A percentile compares a stretch with the other conserved stretches of the same genome.
Evolutionary conservation across 2,888 invertebrate genomes (phyloP).

Genomic region (Cantharis rustica): DNA sequence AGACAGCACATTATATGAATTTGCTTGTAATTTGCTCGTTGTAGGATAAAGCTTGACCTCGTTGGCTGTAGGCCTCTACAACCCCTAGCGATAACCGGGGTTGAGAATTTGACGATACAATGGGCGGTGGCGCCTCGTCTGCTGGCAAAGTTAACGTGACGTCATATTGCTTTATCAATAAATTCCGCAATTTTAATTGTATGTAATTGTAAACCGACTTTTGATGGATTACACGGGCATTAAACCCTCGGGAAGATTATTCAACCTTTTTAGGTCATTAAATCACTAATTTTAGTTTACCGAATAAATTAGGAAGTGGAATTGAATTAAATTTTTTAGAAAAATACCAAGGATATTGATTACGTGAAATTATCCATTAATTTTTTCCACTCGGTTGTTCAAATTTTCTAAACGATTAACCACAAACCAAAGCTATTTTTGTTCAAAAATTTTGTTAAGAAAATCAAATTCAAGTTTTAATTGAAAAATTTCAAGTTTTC

Average conservation of each 20-base stretch:
- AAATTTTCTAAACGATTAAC: neutral
- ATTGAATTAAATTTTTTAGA: neutral
- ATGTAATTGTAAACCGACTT: neutral
- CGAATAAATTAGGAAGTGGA: neutral
- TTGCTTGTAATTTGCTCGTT: conserved; percentile 8
- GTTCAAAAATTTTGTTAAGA: neutral
- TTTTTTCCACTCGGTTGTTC: neutral
- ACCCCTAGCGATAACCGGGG: conserved; percentile 15
- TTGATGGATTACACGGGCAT: neutral
- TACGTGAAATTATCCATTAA: neutral
- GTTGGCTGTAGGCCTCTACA: conserved; percentile 6
- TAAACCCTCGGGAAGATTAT: neutral
- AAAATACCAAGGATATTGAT: neutral
- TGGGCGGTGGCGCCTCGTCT: conserved; percentile 25
- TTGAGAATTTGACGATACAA: conserved; percentile 25
- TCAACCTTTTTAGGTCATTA: neutral
- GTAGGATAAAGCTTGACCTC: conserved; percentile 15
- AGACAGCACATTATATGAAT: conserved; percentile 12
- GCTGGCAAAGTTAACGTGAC: conserved; percentile 14
- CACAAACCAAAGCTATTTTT: neutral
- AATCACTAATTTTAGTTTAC: neutral
- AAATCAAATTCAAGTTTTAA: neutral
- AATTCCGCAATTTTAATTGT: conserved; percentile 11
- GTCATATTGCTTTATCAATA: conserved; percentile 26
- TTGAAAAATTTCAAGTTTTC: neutral